Percentiles rank a stretch among this genome's conserved stretches.
Evolutionary conservation across 2,113 vertebrate genomes (phyloP).

Genomic region (Sturnira hondurensis): DNA sequence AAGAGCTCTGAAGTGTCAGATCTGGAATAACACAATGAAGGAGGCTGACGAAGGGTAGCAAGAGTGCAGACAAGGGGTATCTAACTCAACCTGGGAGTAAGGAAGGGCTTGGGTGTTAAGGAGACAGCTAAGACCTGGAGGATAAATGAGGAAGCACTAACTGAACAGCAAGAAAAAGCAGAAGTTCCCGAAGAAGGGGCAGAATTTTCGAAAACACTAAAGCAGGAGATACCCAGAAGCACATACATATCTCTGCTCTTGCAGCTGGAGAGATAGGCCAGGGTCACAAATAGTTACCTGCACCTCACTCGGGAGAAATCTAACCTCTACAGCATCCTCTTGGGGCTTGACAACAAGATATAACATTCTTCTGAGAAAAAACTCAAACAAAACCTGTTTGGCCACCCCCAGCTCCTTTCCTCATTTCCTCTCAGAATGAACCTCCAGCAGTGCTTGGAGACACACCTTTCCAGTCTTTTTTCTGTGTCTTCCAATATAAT

Average conservation of each 20-base stretch:
- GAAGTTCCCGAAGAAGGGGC: fast-evolving
- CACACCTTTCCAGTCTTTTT: too few relatives aligned
- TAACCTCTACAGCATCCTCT: not conserved
- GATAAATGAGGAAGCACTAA: not conserved
- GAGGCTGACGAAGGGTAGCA: not conserved
- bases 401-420: not conserved
- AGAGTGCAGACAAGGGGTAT: too few relatives aligned
- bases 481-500: too few relatives aligned
- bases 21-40: not conserved
- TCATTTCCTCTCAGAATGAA: not conserved
- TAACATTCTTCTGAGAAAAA: not conserved
- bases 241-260: not conserved
- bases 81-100: not conserved
- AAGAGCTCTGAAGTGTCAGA: not conserved
- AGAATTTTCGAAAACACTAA: not conserved
- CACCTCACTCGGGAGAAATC: not conserved
- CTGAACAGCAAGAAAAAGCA: too few relatives aligned
- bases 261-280: not conserved
- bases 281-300: fast-evolving
- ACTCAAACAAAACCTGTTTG: too few relatives aligned
- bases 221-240: not conserved
- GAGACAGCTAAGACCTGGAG: not conserved
- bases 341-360: not conserved
- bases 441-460: not conserved
- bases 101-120: not conserved